Percentiles rank a stretch among this genome's conserved stretches.
These are phyloP conservation scores for Chouioia cunea DNA, from an alignment of 2,888 invertebrate species.

Conservation along the genomic window DNA sequence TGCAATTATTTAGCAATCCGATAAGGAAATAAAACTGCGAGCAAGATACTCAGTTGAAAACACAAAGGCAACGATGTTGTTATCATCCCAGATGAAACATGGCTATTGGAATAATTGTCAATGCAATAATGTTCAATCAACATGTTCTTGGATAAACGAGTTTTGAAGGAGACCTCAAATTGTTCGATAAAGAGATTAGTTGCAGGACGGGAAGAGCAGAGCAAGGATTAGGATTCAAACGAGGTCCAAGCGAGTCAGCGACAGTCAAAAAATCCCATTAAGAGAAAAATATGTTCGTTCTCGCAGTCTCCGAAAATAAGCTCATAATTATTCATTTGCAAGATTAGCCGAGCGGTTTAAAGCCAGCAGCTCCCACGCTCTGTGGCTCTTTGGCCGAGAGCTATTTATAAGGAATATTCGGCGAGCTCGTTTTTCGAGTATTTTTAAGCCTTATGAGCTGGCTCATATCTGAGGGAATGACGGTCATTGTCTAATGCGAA, in stretches of 20 bases:
- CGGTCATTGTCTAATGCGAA: constrained; percentile 13
- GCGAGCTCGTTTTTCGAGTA: constrained; percentile 24
- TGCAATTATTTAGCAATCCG: too few species aligned
- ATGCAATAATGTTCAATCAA: neutral
- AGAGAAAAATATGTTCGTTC: constrained; percentile 29
- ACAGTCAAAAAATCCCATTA: constrained; percentile 28
- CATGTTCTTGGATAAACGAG: neutral
- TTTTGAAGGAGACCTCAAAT: neutral
- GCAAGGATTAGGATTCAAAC: constrained; percentile 20
- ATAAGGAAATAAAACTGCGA: too few species aligned
- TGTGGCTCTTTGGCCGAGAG: neutral
- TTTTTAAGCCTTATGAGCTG: too few species aligned
- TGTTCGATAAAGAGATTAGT: constrained; percentile 21
- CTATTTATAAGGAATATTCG: constrained; percentile 30
- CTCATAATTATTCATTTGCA: constrained; percentile 33
- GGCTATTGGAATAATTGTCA: neutral
- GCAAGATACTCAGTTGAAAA: too few species aligned
- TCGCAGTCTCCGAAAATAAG: constrained; percentile 3
- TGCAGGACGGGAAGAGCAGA: too few species aligned
- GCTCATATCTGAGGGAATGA: too few species aligned
- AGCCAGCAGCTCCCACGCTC: neutral
- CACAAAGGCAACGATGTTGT: too few species aligned
- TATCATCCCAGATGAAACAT: too few species aligned
- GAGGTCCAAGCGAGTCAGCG: constrained; percentile 5
- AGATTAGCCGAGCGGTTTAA: constrained; percentile 29